Base-by-base conservation (phyloP, 1,140 invertebrate species). In the Nasonia longicornis region DNA sequence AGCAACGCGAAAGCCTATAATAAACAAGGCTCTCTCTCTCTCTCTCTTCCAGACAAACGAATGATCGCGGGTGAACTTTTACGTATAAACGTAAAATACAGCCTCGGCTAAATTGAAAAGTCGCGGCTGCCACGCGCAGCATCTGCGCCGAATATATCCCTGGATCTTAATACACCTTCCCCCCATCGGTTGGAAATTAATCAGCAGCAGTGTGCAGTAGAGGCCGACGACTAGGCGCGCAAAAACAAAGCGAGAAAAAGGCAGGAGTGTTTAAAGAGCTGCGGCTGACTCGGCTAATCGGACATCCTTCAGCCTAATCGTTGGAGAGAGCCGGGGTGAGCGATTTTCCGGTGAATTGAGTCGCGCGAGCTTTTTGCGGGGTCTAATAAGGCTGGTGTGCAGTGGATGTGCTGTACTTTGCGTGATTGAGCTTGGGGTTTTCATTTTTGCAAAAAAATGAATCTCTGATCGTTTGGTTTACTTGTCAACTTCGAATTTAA, bases 221-320 rank as follows among this genome's bases (percentile, higher is more conserved):
- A 26, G 1, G 26, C 22, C 70, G 8, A 7, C 38, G 20, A 38
- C n/a, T 26, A 26, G 26, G 63, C 63, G 3, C 22, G 22, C 3
- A 31, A 11, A 67, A 67, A 67, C 8, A 67, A 71, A 42, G 35
- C 35, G 31, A 38, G 66, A 20, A 22, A 52, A 31, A 20, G 26
- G 14, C 29, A 4, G 6, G 45, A 14, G 42, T 10, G 74, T 42
- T 38, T 38, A 42, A 20, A 71, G 20, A 10, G 63, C 75, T 77
- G 75, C 35, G 63, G n/a, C 35, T 77, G 75, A 77, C 75, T 66
- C 35, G 63, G 42, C 66, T 77, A 77, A 77, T 77, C 38, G 64
- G 26, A 16, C 66, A 78, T 78, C n/a, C 42, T 52, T 70, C 67
- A 71, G 16, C 67, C 66, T 58, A 71, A 78, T 52, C 66, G 22